Conservation (phyloP, 2,113 vertebrate species). For the Prochilodus magdalenae region DNA sequence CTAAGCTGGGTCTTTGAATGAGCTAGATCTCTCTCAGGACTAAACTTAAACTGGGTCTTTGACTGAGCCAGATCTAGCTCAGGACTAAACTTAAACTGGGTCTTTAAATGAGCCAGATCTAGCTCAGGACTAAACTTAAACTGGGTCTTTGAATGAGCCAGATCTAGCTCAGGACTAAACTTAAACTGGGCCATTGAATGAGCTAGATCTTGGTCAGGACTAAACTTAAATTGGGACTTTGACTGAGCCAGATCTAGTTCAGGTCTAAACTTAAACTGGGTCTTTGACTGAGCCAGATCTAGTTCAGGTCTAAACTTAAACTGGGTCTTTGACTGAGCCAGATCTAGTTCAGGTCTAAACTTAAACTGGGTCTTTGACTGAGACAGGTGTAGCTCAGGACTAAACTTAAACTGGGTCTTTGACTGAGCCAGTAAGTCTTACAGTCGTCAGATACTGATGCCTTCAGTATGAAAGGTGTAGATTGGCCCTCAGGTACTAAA, state of each 20-base stretch:
- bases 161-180: too few species aligned
- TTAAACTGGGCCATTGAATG: constrained; percentile 13
- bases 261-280: too few species aligned
- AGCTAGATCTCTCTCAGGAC: too few species aligned
- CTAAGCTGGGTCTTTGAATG: constrained; percentile 13
- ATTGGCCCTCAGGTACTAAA: neutral
- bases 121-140: too few species aligned
- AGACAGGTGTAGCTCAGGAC: too few species aligned
- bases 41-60: constrained; percentile 15
- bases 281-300: constrained; percentile 37
- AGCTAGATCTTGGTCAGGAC: too few species aligned
- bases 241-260: constrained; percentile 41
- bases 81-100: too few species aligned
- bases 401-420: constrained; percentile 15
- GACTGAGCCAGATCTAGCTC: constrained; percentile 41
- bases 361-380: constrained; percentile 13
- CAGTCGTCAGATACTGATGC: neutral
- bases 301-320: too few species aligned
- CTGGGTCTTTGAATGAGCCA: constrained; percentile 27
- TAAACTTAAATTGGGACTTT: constrained; percentile 13
- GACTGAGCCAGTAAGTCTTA: constrained; percentile 21
- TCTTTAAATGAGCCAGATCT: constrained; percentile 37
- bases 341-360: too few species aligned
- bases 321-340: constrained; percentile 27
- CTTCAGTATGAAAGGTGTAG: neutral